A percentile compares a stretch with the other conserved stretches of the same genome.
These are phyloP conservation scores for Philotrypesis tridentata DNA, from an alignment of 1,140 invertebrate genomes.

Conservation along the genomic window DNA sequence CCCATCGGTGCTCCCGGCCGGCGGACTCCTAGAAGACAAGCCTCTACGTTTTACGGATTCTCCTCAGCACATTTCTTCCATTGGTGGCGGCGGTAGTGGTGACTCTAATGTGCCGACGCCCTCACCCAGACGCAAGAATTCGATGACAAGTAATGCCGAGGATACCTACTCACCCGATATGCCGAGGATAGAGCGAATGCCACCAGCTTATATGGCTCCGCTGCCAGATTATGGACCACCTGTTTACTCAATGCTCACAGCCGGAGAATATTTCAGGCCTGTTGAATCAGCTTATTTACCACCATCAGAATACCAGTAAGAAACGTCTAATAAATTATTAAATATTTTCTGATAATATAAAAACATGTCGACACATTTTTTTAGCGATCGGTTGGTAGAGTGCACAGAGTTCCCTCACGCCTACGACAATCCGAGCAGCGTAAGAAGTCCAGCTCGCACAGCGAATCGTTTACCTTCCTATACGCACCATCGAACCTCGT, in stretches of 20 bases:
- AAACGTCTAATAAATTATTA: too few species aligned
- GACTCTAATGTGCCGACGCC: constrained; percentile 79
- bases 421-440: constrained; percentile 78
- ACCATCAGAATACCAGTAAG: constrained; percentile 65
- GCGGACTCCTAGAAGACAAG: constrained; percentile 69
- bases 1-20: constrained; percentile 62
- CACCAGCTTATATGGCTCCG: constrained; percentile 71
- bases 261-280: constrained; percentile 63
- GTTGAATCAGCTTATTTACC: constrained; percentile 65
- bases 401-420: constrained; percentile 73
- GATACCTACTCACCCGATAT: constrained; percentile 70
- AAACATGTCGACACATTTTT: constrained; percentile 48
- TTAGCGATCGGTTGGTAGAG: constrained; percentile 69
- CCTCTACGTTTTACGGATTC: constrained; percentile 86
- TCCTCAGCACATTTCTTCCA: constrained; percentile 78
- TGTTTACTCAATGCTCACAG: constrained; percentile 62
- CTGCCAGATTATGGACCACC: constrained; percentile 68
- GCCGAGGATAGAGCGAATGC: constrained; percentile 70
- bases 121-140: constrained; percentile 81
- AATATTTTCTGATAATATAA: not conserved
- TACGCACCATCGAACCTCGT: constrained; percentile 80
- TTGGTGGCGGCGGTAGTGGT: constrained; percentile 28
- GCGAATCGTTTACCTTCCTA: constrained; percentile 70
- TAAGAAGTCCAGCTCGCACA: constrained; percentile 73
- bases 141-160: constrained; percentile 78